These are phyloP conservation scores for Pandion haliaetus DNA, from an alignment of 2,113 vertebrate genomes.

Conservation along the genomic window DNA sequence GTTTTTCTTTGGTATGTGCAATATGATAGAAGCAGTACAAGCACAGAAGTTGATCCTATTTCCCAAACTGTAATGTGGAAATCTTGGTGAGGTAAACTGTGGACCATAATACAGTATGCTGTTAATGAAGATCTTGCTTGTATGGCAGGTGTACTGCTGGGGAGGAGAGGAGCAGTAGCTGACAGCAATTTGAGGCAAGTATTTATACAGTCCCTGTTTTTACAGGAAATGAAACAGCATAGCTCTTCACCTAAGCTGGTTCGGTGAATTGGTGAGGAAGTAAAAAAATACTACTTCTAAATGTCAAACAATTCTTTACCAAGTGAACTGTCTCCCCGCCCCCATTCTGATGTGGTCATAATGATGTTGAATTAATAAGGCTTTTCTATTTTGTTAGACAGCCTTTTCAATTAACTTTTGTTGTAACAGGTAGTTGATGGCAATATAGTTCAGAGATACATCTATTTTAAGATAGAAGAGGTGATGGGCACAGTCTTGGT, in stretches of 20 bases:
- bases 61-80: neutral
- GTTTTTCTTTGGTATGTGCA: neutral
- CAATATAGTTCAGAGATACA: neutral
- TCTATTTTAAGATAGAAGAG: neutral
- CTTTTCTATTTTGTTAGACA: neutral
- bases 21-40: neutral
- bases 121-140: neutral
- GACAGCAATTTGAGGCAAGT: neutral
- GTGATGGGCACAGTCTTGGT: neutral
- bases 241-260: neutral
- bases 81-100: neutral
- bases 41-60: neutral
- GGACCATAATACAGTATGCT: neutral
- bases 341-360: neutral
- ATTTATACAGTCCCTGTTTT: neutral
- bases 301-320: neutral
- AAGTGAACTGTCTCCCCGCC: neutral
- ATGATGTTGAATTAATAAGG: neutral
- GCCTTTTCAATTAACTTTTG: neutral
- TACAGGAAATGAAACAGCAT: neutral
- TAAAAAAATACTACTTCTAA: neutral
- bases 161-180: neutral
- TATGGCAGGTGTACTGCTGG: rapidly evolving
- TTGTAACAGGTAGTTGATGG: neutral
- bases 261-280: neutral